Evolutionary conservation across 2,888 invertebrate species (phyloP).

Genomic region (Xanthorhoe designata): DNA sequence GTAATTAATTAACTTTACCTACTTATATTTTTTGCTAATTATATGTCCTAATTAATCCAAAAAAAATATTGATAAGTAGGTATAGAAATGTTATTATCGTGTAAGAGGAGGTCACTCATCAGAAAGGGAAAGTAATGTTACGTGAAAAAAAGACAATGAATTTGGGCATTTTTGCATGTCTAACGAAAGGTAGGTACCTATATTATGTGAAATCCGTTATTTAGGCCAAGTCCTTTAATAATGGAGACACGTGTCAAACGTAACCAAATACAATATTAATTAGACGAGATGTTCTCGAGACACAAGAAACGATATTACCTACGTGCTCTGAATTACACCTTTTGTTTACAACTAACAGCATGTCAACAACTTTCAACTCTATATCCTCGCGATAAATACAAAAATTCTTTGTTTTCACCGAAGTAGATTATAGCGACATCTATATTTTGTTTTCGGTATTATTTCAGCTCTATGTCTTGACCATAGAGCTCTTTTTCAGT

Average conservation of each 20-base stretch:
- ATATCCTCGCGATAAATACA: not conserved
- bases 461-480: constrained; percentile 10
- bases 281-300: constrained; percentile 30
- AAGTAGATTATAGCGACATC: not conserved
- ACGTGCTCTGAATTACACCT: constrained; percentile 39
- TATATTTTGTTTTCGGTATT: not conserved
- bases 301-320: constrained; percentile 34
- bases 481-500: not conserved
- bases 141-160: no score
- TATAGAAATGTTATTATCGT: no score
- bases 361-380: constrained; percentile 15
- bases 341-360: constrained; percentile 13
- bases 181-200: not conserved
- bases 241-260: constrained; percentile 22
- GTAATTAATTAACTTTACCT: no score
- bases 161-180: not conserved
- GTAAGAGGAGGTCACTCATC: no score
- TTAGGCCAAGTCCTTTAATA: not conserved
- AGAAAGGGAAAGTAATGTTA: no score
- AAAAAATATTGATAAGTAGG: no score
- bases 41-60: no score
- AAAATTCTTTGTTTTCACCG: constrained; percentile 4
- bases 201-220: not conserved
- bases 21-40: no score
- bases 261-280: constrained; percentile 33